Evolutionary conservation across 2,888 invertebrate genomes (phyloP).

Genomic region (Lobophora halterata): DNA sequence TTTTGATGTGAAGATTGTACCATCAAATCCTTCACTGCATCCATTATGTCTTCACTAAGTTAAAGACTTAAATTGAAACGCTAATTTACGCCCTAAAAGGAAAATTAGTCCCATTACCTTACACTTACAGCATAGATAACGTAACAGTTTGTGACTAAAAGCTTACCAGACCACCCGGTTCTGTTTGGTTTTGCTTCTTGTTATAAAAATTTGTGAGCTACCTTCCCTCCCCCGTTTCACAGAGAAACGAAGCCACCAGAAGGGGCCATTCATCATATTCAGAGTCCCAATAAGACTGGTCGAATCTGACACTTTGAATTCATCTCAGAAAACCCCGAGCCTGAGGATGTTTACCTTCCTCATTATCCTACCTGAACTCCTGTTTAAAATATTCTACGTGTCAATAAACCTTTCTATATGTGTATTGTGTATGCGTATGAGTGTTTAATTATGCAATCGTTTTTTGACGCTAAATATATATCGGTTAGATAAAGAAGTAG

Average conservation of each 20-base stretch:
- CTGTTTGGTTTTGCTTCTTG: constrained; percentile 56
- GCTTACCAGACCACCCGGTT: constrained; percentile 51
- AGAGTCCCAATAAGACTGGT: constrained; percentile 37
- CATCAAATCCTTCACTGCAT: no score
- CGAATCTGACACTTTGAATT: constrained; percentile 46
- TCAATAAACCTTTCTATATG: constrained; percentile 32
- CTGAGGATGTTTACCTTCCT: constrained; percentile 40
- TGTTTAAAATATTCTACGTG: constrained; percentile 11
- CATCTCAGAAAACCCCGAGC: constrained; percentile 40
- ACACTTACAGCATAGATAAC: constrained; percentile 9
- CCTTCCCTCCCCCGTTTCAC: constrained; percentile 30
- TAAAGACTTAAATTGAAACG: constrained; percentile 4
- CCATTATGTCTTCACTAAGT: background rate
- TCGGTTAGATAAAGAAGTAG: constrained; percentile 28
- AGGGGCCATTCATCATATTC: constrained; percentile 37
- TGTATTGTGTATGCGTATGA: constrained; percentile 16
- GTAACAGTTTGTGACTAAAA: constrained; percentile 27
- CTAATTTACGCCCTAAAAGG: constrained; percentile 28
- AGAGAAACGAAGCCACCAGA: constrained; percentile 20
- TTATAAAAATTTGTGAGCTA: constrained; percentile 36
- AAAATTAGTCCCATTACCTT: constrained; percentile 37
- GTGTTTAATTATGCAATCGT: constrained; percentile 17
- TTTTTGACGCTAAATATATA: constrained; percentile 27
- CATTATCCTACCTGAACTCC: constrained; percentile 27
- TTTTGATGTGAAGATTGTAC: no score